phyloP scores from a whole-genome alignment of 2,113 vertebrate genomes.

The Onychostoma macrolepis region DNA sequence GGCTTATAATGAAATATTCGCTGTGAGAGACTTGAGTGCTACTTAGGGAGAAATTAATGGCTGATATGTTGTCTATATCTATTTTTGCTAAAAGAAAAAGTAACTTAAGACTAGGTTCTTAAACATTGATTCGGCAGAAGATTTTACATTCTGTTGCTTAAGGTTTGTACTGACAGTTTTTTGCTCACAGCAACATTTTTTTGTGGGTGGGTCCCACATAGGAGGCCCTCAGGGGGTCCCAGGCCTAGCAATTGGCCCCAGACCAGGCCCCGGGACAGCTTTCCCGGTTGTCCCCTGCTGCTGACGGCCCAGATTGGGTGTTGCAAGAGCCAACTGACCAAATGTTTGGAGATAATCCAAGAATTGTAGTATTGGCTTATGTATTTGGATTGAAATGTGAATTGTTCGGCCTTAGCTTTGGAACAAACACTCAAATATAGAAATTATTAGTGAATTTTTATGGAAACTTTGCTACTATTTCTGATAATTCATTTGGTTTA shows the following conservation, averaged over 20 bases:
- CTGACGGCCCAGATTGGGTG: constrained; percentile 19
- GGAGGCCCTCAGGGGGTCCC: constrained; percentile 8
- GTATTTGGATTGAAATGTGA: neutral
- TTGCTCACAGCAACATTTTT: neutral
- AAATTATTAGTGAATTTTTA: neutral
- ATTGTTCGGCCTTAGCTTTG: neutral
- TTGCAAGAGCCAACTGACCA: constrained; percentile 39
- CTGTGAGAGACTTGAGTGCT: constrained; percentile 7
- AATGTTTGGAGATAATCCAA: constrained; percentile 32
- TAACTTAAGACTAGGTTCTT: neutral
- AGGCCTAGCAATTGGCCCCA: neutral
- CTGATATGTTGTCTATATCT: neutral
- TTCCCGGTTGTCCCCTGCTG: constrained; percentile 1
- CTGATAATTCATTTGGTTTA: neutral
- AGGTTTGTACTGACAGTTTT: neutral
- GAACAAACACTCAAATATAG: neutral
- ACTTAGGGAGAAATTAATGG: constrained; percentile 11
- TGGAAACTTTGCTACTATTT: neutral
- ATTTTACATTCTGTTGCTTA: neutral
- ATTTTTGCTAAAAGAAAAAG: constrained; percentile 3
- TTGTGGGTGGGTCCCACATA: constrained; percentile 4
- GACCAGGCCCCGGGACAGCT: neutral
- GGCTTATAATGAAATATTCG: constrained; percentile 23
- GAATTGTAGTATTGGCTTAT: constrained; percentile 1
- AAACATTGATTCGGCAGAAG: neutral